Conservation (phyloP, 2,888 invertebrate genomes). For the Cerceris ruficornis region DNA sequence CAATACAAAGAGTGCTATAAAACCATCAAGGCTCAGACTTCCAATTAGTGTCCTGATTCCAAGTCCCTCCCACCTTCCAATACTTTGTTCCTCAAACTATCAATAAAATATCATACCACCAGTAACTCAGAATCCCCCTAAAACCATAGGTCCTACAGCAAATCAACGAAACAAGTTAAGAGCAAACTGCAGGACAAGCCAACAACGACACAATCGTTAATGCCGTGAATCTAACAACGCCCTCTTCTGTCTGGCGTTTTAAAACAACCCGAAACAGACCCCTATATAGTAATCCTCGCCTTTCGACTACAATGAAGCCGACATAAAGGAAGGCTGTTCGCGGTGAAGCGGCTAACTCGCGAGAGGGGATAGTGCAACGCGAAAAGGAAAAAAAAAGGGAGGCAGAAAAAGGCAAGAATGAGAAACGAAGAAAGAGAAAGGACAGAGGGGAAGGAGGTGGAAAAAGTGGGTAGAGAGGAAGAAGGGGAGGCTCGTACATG, state of each 20-base stretch:
- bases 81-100: no score
- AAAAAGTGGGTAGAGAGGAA: conserved; percentile 53
- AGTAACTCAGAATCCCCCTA: no score
- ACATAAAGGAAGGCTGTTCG: conserved; percentile 30
- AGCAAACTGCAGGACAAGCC: neutral
- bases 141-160: no score
- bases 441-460: conserved; percentile 37
- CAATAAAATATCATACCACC: no score
- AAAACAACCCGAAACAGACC: conserved; percentile 26
- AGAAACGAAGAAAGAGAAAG: conserved; percentile 18
- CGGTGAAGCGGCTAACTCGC: conserved; percentile 41
- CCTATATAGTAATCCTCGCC: conserved; percentile 30
- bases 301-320: conserved; percentile 20
- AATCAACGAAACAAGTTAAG: no score
- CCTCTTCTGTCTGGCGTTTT: neutral
- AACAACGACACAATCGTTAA: neutral
- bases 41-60: no score
- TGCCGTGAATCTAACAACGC: neutral
- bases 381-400: conserved; percentile 5
- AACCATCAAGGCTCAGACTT: no score
- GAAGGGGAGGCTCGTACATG: conserved; percentile 76
- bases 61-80: no score
- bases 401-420: conserved; percentile 7
- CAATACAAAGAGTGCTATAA: no score
- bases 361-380: conserved; percentile 32